These are phyloP conservation scores for Talpa occidentalis DNA, from an alignment of 2,113 vertebrate species.

Conservation along the genomic window DNA sequence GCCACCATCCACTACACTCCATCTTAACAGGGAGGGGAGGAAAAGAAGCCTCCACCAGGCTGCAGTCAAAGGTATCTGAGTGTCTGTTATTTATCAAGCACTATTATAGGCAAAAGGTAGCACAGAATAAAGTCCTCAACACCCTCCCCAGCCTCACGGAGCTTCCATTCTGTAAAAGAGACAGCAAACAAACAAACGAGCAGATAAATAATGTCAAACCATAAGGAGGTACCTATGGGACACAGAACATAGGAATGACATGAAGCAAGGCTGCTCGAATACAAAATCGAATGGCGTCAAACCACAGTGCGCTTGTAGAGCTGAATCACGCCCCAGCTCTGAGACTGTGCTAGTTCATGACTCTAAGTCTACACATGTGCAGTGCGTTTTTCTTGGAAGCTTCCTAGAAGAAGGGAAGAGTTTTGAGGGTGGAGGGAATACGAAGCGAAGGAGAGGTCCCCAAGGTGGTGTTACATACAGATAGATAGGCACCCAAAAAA, in stretches of 20 bases:
- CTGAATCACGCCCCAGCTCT: background rate
- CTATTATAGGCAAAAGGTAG: no score
- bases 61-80: accelerated
- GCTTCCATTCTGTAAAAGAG: background rate
- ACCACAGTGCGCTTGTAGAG: background rate
- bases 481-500: background rate
- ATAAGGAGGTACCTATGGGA: background rate
- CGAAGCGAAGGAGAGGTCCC: background rate
- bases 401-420: background rate
- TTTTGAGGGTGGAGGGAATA: background rate
- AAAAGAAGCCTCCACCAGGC: accelerated
- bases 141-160: accelerated
- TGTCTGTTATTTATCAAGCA: background rate
- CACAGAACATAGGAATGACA: background rate
- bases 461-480: background rate
- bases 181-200: background rate
- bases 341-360: background rate
- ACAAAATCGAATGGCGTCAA: background rate
- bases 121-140: background rate
- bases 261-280: background rate
- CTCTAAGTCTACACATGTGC: background rate
- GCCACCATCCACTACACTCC: accelerated
- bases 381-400: background rate
- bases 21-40: background rate
- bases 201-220: background rate